phyloP scores from a whole-genome alignment of 2,888 invertebrate species.

The Sturmia bella region DNA sequence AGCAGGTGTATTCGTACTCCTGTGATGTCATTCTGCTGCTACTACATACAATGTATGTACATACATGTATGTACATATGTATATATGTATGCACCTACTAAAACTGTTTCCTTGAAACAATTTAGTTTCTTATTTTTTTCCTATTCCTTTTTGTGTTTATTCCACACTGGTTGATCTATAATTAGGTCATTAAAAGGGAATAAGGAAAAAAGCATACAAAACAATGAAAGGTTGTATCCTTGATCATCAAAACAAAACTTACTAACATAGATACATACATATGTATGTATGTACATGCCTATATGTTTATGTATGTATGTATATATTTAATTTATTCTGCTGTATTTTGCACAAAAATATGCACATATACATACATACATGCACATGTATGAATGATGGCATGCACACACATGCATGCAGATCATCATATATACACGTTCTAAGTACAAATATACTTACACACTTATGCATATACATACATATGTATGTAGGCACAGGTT shows the following conservation, averaged over 20 bases:
- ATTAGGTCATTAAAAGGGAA: slow-evolving; percentile 66
- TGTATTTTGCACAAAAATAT: not conserved
- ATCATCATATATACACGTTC: slow-evolving; percentile 47
- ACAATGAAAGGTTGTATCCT: slow-evolving; percentile 57
- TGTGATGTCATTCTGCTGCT: slow-evolving; percentile 42
- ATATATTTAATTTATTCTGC: not conserved
- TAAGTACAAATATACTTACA: slow-evolving; percentile 24
- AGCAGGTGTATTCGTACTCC: slow-evolving; percentile 46
- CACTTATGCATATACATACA: not conserved
- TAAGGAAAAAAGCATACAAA: slow-evolving; percentile 38
- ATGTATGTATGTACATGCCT: not conserved
- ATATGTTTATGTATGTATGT: not conserved
- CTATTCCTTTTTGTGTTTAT: slow-evolving; percentile 37
- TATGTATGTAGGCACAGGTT: slow-evolving; percentile 56
- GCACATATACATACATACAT: not conserved
- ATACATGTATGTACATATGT: not conserved
- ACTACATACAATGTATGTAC: not conserved
- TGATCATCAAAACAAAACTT: slow-evolving; percentile 61
- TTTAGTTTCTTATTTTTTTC: slow-evolving; percentile 22
- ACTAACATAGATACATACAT: not conserved
- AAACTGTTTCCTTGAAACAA: slow-evolving; percentile 18
- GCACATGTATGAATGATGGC: not conserved
- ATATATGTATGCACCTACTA: not conserved
- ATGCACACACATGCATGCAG: slow-evolving; percentile 25
- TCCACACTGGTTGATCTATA: slow-evolving; percentile 57